These are phyloP conservation scores for Cheracebus regulus DNA, from an alignment of 2,797 vertebrate genomes.

Conservation along the genomic window DNA sequence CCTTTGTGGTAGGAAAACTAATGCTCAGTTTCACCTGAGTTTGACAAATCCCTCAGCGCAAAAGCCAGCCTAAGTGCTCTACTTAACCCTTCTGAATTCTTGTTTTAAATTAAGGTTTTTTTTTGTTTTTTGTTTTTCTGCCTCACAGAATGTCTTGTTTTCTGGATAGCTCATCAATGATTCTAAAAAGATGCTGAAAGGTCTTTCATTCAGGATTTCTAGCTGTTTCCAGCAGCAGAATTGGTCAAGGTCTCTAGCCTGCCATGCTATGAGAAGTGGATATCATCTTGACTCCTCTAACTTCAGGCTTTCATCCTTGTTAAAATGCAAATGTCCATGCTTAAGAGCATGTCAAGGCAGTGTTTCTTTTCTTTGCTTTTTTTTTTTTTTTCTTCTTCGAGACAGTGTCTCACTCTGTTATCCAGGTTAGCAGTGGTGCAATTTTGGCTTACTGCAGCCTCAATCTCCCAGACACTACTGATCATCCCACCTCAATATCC, in stretches of 20 bases:
- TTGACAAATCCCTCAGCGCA: neutral
- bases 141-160: neutral
- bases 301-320: neutral
- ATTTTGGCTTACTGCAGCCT: neutral
- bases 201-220: neutral
- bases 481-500: neutral
- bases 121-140: too few species aligned
- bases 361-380: neutral
- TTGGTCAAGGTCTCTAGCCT: neutral
- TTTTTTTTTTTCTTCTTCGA: neutral
- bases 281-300: neutral
- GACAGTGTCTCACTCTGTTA: neutral
- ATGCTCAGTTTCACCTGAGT: neutral
- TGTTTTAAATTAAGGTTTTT: neutral
- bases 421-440: neutral
- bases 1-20: neutral
- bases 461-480: neutral
- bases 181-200: neutral
- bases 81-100: neutral
- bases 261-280: neutral
- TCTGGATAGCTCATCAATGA: constrained; percentile 17
- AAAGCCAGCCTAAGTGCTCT: neutral
- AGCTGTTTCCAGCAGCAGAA: neutral
- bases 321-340: neutral
- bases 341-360: neutral